These are phyloP conservation scores for Apodemus agrarius DNA, from an alignment of 2,797 vertebrate species.

Conservation along the genomic window DNA sequence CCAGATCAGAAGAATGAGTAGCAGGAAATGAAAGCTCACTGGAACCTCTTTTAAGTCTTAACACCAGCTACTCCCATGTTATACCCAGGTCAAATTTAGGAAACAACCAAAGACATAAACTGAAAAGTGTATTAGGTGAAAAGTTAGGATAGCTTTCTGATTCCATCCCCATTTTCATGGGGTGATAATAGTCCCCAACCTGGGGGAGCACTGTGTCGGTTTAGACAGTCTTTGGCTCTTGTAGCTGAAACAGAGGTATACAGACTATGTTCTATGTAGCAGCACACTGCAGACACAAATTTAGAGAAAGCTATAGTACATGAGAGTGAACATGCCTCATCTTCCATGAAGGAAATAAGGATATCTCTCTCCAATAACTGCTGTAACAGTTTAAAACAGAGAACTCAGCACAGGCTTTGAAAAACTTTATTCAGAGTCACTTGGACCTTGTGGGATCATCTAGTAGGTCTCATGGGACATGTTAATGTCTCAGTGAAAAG, in stretches of 20 bases:
- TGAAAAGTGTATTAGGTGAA: conserved; percentile 40
- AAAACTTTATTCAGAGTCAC: conserved; percentile 23
- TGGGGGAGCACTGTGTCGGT: background rate
- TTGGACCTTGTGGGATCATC: conserved; percentile 9
- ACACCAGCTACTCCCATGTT: background rate
- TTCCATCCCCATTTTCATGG: background rate
- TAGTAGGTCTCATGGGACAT: conserved; percentile 38
- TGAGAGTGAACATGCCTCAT: background rate
- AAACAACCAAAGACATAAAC: conserved; percentile 31
- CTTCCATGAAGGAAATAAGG: conserved; percentile 35
- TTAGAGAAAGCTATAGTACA: conserved; percentile 17
- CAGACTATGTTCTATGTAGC: conserved; percentile 12
- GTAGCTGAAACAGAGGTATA: background rate
- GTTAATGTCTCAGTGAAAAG: conserved; percentile 40
- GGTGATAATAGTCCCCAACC: background rate
- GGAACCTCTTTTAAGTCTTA: conserved; percentile 36
- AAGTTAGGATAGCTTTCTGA: background rate
- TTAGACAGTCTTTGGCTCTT: conserved; percentile 35
- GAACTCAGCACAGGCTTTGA: conserved; percentile 7
- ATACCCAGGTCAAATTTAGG: conserved; percentile 6
- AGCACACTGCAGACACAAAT: background rate
- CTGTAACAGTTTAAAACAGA: conserved; percentile 47
- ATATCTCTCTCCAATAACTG: background rate
- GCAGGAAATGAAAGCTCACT: conserved; percentile 39
- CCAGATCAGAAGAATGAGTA: conserved; percentile 30